These are phyloP conservation scores for Murina feae DNA, from an alignment of 2,113 vertebrate genomes.

Conservation along the genomic window DNA sequence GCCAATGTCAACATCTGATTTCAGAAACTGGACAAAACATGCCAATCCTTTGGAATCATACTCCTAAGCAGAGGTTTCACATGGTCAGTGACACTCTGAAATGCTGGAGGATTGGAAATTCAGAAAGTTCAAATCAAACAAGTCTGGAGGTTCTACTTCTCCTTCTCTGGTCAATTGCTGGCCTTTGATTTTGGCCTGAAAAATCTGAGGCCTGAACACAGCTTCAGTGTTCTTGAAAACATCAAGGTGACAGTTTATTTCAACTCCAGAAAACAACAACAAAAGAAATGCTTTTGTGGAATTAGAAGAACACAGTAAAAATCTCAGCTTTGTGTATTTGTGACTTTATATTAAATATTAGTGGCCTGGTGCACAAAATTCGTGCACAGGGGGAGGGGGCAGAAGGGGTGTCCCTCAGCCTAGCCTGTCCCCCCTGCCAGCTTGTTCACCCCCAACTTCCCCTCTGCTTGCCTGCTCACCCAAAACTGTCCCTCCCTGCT, in stretches of 20 bases:
- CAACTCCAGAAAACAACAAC: not conserved
- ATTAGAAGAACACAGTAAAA: not conserved
- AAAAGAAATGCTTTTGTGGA: not conserved
- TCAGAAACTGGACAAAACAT: not conserved
- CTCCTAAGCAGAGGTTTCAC: not conserved
- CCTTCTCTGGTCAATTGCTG: not conserved
- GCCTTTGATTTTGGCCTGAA: constrained; percentile 57
- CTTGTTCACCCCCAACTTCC: no score
- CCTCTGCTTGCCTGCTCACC: no score
- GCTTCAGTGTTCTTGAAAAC: not conserved
- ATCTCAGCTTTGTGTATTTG: not conserved
- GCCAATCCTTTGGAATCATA: not conserved
- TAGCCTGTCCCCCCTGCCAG: no score
- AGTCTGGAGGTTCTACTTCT: no score
- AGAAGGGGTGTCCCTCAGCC: no score
- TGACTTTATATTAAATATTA: not conserved
- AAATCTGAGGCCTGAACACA: not conserved
- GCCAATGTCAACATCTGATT: not conserved
- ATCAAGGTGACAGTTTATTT: constrained; percentile 54
- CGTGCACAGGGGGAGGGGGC: no score
- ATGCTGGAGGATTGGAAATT: not conserved
- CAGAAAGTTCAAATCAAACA: not conserved
- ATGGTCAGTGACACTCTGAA: not conserved
- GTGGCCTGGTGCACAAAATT: no score
- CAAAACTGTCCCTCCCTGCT: no score